These are phyloP conservation scores for Luffia ferchaultella DNA, from an alignment of 2,888 invertebrate genomes.

Conservation along the genomic window DNA sequence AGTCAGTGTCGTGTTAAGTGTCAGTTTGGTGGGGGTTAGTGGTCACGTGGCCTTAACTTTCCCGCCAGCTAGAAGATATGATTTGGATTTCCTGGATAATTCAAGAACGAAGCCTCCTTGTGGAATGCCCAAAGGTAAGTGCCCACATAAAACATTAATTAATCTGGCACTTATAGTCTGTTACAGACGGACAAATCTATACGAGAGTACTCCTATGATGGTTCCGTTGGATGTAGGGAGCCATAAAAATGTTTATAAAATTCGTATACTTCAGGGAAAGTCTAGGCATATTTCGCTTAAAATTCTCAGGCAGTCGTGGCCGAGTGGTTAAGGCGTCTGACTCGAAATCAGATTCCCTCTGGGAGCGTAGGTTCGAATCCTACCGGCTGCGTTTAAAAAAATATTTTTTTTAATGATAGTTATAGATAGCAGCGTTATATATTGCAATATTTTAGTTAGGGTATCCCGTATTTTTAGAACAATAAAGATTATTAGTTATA, in stretches of 20 bases:
- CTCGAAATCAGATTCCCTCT: slow-evolving; percentile 85
- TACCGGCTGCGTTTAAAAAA: slow-evolving; percentile 87
- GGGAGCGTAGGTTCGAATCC: slow-evolving; percentile 89
- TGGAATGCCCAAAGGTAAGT: slow-evolving; percentile 93
- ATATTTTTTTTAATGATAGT: too few species aligned
- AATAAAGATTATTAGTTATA: too few species aligned
- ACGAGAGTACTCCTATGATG: not conserved
- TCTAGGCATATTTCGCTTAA: not conserved
- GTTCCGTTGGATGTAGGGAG: not conserved
- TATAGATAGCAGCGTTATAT: too few species aligned
- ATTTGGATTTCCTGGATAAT: slow-evolving; percentile 92
- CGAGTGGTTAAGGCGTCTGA: slow-evolving; percentile 78
- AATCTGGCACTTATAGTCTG: too few species aligned
- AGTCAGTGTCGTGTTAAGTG: slow-evolving; percentile 29
- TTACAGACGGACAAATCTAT: not conserved
- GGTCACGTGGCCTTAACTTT: slow-evolving; percentile 88
- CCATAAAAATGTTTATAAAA: not conserved
- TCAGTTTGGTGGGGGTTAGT: slow-evolving; percentile 23
- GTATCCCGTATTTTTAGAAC: too few species aligned
- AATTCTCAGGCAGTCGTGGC: slow-evolving; percentile 66
- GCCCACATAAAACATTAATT: slow-evolving; percentile 4
- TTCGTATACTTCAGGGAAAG: not conserved
- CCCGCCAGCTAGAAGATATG: slow-evolving; percentile 88
- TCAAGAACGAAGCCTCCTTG: slow-evolving; percentile 90
- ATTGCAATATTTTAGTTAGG: too few species aligned